Conservation (phyloP, 1,140 invertebrate species). For the Reticulitermes speratus region DNA sequence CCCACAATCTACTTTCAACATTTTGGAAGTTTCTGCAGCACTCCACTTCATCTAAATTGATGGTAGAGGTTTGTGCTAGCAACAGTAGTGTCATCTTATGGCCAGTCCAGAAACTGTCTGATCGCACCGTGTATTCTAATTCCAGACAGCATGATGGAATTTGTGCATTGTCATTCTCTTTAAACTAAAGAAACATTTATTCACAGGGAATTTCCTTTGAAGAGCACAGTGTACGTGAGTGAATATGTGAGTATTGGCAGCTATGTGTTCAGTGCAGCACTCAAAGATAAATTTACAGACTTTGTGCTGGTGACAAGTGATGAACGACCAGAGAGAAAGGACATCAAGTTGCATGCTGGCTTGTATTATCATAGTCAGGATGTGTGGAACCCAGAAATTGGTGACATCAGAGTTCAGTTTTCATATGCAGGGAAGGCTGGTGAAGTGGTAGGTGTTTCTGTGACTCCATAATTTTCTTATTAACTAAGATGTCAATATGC, state of each 20-base stretch:
- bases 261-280: slow-evolving; percentile 54
- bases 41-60: too few relatives aligned
- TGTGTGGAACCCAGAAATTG: slow-evolving; percentile 79
- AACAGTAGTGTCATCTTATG: too few relatives aligned
- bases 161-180: too few relatives aligned
- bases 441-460: slow-evolving; percentile 59
- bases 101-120: too few relatives aligned
- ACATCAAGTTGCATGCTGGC: slow-evolving; percentile 82
- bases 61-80: too few relatives aligned
- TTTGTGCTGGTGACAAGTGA: slow-evolving; percentile 80
- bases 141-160: too few relatives aligned
- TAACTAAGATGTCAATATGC: too few relatives aligned
- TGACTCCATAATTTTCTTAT: background rate
- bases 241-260: slow-evolving; percentile 56
- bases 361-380: slow-evolving; percentile 81
- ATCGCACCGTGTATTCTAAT: too few relatives aligned
- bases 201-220: slow-evolving; percentile 50
- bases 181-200: background rate
- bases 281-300: slow-evolving; percentile 74
- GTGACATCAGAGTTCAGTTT: slow-evolving; percentile 80
- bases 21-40: too few relatives aligned
- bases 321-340: slow-evolving; percentile 72
- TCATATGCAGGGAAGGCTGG: slow-evolving; percentile 76
- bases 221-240: slow-evolving; percentile 52
- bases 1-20: too few relatives aligned